Evolutionary conservation across 2,113 vertebrate species (phyloP), one percentile per base, ranked within the genome.

Genomic region (Phocoena sinus): DNA sequence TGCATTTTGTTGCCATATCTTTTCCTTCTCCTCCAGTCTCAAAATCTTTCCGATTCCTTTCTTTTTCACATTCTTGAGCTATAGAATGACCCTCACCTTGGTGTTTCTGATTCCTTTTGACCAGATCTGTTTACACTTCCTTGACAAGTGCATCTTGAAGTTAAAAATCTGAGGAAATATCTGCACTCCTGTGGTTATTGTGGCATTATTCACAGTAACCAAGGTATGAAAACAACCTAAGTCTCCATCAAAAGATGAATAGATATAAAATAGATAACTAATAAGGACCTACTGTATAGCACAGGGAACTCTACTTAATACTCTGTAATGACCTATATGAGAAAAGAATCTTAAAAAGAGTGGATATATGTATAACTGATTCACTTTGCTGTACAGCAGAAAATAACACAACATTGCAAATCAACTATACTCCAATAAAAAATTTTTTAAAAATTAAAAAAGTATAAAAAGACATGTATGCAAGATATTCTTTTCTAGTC

Each of bases 1-100:
- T 63, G 21, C 58, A 2, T 18, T 18, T 18, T 3, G 5, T 62
- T 26, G 28, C 14, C 8, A 33, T 0, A 1, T 2, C 21, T 25
- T 17, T 63, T 74, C 53, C 12, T 62, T 47, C 38, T 33, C 36
- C 67, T 68, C 38, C 28, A 17, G 13, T 47, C 56, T 44, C 50
- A 25, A 44, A 63, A 38, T n/a, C 8, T 76, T 47, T 23, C 5
- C 33, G 31, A 18, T 33, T 76, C 38, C 38, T 17, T 47, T 74
- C 20, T 26, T 3, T 63, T 44, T 50, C 14, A 44, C 26, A 12
- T n/a, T 1, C 5, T 62, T 23, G 33, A 31, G 12, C 18, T 44
- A 14, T 11, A 63, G 38, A 23, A 47, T 56, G 70, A 63, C 71
- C 38, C 14, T 63, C 13, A 21, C 31, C 8, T 62, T 41, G 38